Evolutionary conservation across 2,113 vertebrate species (phyloP), one percentile per base, ranked within the genome.

Genomic region (Gnathochromis pfefferi): DNA sequence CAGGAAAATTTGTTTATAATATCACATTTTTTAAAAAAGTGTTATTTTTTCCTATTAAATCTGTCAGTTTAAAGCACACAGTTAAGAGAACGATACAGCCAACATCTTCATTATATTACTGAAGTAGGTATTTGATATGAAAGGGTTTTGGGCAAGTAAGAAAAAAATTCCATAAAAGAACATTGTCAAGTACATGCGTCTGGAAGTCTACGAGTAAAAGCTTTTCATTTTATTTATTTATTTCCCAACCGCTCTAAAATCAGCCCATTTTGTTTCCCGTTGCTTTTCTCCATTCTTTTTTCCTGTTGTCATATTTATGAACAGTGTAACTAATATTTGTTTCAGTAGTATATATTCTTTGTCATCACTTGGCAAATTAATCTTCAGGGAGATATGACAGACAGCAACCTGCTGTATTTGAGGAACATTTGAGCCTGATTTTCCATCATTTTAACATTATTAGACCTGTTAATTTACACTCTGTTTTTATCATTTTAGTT

Each of bases 181-280:
- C 38, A 85, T 19, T 57, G 38, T 70, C 26, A 28, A n/a, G 38
- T 60, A 55, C 38, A 45, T n/a, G 4, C 5, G 1, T 47, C 35
- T 70, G 49, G 4, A 16, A 55, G n/a, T 35, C 23, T 11, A 86
- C 2, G 1, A 70, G 19, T 21, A 68, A 68, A 68, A 68, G 63
- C 63, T 68, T 68, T 65, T 68, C 38, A 70, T 70, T 85, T 53
- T 12, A 51, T 38, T 26, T 68, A 68, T 68, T 40, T 40, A 68
- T 68, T 68, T 55, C 12, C 7, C 13, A 9, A 14, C 14, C 23
- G 11, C 16, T 31, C 47, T 42, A 2, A 23, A 47, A 17, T 85
- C 40, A 4, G 13, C 60, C 23, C 12, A 16, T 70, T 42, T 42
- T 21, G 12, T 70, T 70, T 42, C n/a, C 35, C 3, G 1, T 23